Evolutionary conservation across 2,797 vertebrate genomes (phyloP).

Genomic region (Brachyalestes nurse): DNA sequence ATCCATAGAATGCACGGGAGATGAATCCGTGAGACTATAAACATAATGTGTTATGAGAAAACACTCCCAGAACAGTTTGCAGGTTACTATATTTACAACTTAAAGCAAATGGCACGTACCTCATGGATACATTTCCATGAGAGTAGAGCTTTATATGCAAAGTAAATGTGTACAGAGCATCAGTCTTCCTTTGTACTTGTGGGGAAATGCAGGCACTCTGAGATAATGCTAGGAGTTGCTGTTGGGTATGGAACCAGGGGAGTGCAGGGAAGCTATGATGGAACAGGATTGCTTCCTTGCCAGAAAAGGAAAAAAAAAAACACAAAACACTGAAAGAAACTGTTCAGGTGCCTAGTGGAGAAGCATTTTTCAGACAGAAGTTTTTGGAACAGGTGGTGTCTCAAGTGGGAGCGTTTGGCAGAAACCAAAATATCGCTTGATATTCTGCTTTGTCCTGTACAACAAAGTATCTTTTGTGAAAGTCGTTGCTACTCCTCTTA

Average conservation of each 20-base stretch:
- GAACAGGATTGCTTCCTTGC: conserved; percentile 26
- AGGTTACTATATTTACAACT: background rate
- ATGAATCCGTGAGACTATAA: background rate
- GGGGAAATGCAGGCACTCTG: conserved; percentile 4
- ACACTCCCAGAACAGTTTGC: background rate
- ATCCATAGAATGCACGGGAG: background rate
- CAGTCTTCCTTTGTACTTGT: conserved; percentile 1
- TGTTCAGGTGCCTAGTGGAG: conserved; percentile 19
- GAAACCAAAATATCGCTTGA: conserved; percentile 7
- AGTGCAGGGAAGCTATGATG: conserved; percentile 11
- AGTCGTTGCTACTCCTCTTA: conserved; percentile 4
- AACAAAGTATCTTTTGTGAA: background rate
- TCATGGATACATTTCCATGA: background rate
- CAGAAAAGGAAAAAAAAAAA: background rate
- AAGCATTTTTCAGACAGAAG: conserved; percentile 40
- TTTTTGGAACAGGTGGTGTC: conserved; percentile 36
- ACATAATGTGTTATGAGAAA: background rate
- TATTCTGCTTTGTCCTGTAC: conserved; percentile 13
- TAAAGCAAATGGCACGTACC: background rate
- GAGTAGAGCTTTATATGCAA: conserved; percentile 17
- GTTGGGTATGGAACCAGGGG: conserved; percentile 13
- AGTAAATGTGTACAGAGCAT: conserved; percentile 8
- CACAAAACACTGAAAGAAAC: background rate
- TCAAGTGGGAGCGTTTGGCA: conserved; percentile 22
- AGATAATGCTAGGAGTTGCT: conserved; percentile 12